phyloP scores from a whole-genome alignment of 2,113 vertebrate genomes.

The Macquaria ambigua region DNA sequence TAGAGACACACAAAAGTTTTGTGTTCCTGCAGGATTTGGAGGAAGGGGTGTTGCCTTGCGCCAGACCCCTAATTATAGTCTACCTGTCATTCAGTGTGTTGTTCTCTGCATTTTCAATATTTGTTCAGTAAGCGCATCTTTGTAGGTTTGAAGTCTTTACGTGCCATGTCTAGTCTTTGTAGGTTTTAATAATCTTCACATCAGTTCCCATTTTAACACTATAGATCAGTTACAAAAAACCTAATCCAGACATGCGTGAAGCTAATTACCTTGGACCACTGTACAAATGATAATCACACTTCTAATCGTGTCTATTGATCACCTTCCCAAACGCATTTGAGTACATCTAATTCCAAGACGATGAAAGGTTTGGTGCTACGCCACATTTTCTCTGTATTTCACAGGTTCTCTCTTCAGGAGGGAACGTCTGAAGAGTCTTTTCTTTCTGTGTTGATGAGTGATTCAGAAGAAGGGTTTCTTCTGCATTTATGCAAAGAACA shows the following conservation, averaged over 20 bases:
- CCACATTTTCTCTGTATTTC: background rate
- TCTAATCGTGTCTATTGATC: conserved; percentile 31
- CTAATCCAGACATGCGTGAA: background rate
- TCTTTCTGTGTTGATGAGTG: conserved; percentile 4
- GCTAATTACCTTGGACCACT: background rate
- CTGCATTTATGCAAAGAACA: background rate
- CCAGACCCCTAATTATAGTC: background rate
- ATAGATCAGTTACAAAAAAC: background rate
- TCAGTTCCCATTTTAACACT: background rate
- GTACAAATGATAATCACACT: conserved; percentile 10
- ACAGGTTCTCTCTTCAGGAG: background rate
- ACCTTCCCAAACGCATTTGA: background rate
- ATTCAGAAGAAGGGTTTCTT: conserved; percentile 14
- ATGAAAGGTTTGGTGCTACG: background rate
- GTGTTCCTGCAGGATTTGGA: background rate
- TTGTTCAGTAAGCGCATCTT: background rate
- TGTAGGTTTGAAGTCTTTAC: background rate
- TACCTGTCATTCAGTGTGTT: background rate
- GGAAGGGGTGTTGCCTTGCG: too few species aligned
- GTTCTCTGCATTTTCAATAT: background rate
- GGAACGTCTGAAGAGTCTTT: conserved; percentile 13
- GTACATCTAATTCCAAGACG: background rate
- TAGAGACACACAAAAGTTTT: background rate
- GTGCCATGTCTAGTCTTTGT: background rate
- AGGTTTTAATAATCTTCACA: conserved; percentile 9